These are phyloP conservation scores for Gouania willdenowi DNA, from an alignment of 2,797 vertebrate species.

Conservation along the genomic window DNA sequence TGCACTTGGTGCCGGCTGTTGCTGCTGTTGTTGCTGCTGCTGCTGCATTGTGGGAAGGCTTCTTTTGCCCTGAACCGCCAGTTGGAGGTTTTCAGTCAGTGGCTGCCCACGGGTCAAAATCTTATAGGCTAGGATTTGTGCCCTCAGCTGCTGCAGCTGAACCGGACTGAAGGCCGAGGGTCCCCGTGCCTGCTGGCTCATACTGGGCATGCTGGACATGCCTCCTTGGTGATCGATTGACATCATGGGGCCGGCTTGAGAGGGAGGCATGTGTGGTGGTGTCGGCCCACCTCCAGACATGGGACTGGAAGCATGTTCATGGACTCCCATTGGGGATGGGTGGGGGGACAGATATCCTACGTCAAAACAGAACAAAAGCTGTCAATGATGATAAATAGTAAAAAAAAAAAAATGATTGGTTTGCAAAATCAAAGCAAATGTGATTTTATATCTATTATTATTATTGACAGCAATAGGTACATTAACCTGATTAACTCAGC, in stretches of 20 bases:
- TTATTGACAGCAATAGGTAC: too few relatives aligned
- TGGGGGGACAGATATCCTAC: constrained; percentile 98
- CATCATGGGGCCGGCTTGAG: constrained; percentile 84
- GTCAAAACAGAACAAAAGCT: too few relatives aligned
- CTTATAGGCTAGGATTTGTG: constrained; percentile 97
- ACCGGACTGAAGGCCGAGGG: constrained; percentile 92
- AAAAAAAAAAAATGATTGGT: too few relatives aligned
- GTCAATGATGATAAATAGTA: background rate
- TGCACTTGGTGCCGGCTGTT: constrained; percentile 47
- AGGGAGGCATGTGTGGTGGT: constrained; percentile 88
- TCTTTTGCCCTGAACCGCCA: constrained; percentile 96
- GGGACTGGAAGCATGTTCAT: constrained; percentile 92
- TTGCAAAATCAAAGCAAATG: too few relatives aligned
- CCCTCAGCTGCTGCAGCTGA: constrained; percentile 94
- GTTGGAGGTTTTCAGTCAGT: constrained; percentile 93
- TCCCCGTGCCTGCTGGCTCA: constrained; percentile 84
- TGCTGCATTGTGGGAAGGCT: constrained; percentile 93
- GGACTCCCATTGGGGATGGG: constrained; percentile 88
- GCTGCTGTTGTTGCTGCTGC: constrained; percentile 51
- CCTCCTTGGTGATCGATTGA: constrained; percentile 83
- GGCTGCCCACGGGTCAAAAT: constrained; percentile 94
- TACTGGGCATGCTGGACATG: constrained; percentile 55
- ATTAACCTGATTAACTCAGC: too few relatives aligned
- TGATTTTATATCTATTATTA: too few relatives aligned
- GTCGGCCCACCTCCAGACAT: constrained; percentile 92